Conservation (phyloP, 2,113 vertebrate genomes). For the Electrona antarctica region DNA sequence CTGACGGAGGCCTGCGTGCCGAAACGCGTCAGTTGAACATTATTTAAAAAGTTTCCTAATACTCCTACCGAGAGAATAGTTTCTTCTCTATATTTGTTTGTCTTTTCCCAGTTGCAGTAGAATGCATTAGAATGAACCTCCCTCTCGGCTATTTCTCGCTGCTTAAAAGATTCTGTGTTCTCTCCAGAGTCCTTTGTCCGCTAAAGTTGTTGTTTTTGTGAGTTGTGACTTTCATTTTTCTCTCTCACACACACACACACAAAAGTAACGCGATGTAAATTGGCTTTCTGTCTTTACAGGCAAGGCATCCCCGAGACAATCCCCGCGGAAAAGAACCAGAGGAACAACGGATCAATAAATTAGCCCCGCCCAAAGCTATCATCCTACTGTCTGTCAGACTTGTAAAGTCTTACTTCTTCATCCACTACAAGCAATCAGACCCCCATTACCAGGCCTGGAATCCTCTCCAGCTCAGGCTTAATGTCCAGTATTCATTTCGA, state of each 20-base stretch:
- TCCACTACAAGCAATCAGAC: slow-evolving; percentile 18
- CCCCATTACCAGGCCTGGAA: slow-evolving; percentile 17
- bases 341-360: slow-evolving; percentile 72
- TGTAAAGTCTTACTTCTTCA: slow-evolving; percentile 33
- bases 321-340: slow-evolving; percentile 77
- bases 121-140: too few species aligned
- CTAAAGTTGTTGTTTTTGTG: neutral
- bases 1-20: too few species aligned
- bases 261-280: slow-evolving; percentile 22
- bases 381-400: slow-evolving; percentile 26
- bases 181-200: neutral
- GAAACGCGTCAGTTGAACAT: too few species aligned
- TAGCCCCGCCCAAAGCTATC: slow-evolving; percentile 2
- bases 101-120: neutral
- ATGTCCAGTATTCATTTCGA: too few species aligned
- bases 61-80: too few species aligned
- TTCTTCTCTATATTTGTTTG: too few species aligned
- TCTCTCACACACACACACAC: neutral
- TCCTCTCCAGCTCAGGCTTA: slow-evolving; percentile 6
- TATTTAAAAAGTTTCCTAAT: too few species aligned
- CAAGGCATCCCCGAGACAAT: slow-evolving; percentile 77
- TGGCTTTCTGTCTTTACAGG: slow-evolving; percentile 59
- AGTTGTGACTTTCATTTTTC: neutral
- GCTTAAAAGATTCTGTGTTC: neutral
- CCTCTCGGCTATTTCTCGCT: too few species aligned